Evolutionary conservation across 53 echinoderm and acorn worm genomes (phyloP), one percentile per base, ranked within the genome.

Genomic region (Stichopus horrens): DNA sequence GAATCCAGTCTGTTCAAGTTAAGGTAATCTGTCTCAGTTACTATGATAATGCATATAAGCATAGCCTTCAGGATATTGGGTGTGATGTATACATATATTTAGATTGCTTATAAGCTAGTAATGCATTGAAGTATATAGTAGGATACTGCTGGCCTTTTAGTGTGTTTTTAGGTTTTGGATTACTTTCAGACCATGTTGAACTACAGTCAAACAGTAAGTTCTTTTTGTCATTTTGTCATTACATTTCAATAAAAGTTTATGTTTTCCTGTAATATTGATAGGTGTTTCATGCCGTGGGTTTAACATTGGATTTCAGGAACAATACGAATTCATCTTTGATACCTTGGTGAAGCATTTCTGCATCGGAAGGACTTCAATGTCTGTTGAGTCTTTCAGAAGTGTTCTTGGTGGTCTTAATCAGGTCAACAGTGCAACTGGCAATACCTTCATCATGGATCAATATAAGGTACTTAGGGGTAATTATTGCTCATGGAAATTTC

Each of bases 301-400:
- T 13, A 5, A 20, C 21, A 13, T 73, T 53, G 7, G 4, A 79
- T 79, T 53, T 20, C 84, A 96, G 96, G 93, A 94, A 4, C 96
- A 96, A 73, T 96, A 96, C 58, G 59, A 89, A 82, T 96, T 96
- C 82, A 94, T 96, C 88, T 94, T 89, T 76, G 92, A 94, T n/a
- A 91, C 92, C 8, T 77, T 96, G 11, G 79, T 96, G 58, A 92
- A 96, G 21, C 85, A 85, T 5, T 85, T 94, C 14, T 71, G 87
- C 5, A 90, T 90, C 71, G 96, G 94, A 9, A 78, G 92, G 23
- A 96, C 96, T 0, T 79, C 90, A 23, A 89, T 95, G 58, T 7
- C 10, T 21, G 84, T 81, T 23, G 89, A 76, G 18, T 77, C 65
- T 4, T 80, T 90, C 20, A 53, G 11, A 21, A 52, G 67, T 54